Conservation (phyloP, 1,140 invertebrate genomes). For the Formica exsecta region DNA sequence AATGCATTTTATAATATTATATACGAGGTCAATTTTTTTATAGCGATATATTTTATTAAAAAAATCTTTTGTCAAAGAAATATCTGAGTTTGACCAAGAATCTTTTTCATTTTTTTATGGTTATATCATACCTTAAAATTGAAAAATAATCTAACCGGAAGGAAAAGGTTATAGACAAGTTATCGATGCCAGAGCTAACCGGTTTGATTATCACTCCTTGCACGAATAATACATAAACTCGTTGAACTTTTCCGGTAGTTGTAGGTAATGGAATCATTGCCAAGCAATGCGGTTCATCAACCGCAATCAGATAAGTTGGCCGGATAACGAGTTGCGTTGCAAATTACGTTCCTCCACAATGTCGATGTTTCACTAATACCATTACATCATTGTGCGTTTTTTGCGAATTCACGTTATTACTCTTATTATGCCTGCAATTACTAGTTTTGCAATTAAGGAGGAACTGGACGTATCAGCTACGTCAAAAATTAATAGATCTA, state of each 20-base stretch:
- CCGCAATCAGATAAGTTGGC: slow-evolving; percentile 1
- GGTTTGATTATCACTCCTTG: slow-evolving; percentile 2
- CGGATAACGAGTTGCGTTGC: slow-evolving; percentile 1
- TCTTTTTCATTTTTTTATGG: too few species aligned
- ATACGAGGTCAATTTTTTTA: neutral
- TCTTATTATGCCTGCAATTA: neutral
- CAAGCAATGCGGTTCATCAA: slow-evolving; percentile 37
- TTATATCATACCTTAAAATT: too few species aligned
- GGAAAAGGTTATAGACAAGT: slow-evolving; percentile 38
- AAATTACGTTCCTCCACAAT: neutral
- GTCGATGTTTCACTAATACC: slow-evolving; percentile 12
- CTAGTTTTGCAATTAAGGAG: neutral
- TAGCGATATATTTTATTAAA: neutral
- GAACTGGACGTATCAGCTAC: too few species aligned
- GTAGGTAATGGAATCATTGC: slow-evolving; percentile 10
- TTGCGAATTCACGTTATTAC: neutral
- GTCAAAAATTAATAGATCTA: too few species aligned
- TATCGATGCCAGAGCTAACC: neutral
- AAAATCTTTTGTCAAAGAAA: neutral
- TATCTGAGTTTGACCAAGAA: neutral
- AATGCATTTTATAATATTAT: too few species aligned
- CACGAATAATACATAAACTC: neutral
- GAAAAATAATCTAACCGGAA: neutral
- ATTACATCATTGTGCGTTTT: slow-evolving; percentile 6
- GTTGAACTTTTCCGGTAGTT: neutral